Percentiles rank a stretch among this genome's conserved stretches.
These are phyloP conservation scores for Etia nguti DNA, from an alignment of 2,113 vertebrate genomes.

Conservation along the genomic window DNA sequence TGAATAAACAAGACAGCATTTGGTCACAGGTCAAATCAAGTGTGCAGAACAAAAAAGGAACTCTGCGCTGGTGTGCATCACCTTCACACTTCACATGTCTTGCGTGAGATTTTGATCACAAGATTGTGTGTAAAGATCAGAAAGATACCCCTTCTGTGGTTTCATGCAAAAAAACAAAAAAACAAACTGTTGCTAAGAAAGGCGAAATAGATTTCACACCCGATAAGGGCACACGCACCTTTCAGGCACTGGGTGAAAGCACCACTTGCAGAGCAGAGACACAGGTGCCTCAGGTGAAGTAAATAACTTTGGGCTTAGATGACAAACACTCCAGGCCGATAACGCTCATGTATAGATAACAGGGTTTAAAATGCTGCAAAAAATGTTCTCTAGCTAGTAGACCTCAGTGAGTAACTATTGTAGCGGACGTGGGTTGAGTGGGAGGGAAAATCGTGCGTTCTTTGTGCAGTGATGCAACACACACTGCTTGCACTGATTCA, in stretches of 20 bases:
- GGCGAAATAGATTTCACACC: background rate
- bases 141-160: background rate
- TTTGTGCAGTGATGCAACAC: background rate
- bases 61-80: background rate
- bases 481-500: background rate
- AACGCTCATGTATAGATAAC: background rate
- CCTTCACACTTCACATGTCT: background rate
- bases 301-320: background rate
- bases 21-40: background rate
- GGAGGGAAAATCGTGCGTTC: background rate
- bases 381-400: background rate
- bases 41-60: fast-evolving
- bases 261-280: background rate
- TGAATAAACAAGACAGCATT: background rate
- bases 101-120: background rate
- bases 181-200: background rate
- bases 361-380: background rate
- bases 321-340: background rate
- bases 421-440: background rate
- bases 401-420: background rate
- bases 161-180: constrained; percentile 30
- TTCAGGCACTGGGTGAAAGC: background rate
- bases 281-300: background rate
- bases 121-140: background rate
- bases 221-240: background rate